Conservation (phyloP, 2,797 vertebrate species). For the Enteromius unitaeniatus region DNA sequence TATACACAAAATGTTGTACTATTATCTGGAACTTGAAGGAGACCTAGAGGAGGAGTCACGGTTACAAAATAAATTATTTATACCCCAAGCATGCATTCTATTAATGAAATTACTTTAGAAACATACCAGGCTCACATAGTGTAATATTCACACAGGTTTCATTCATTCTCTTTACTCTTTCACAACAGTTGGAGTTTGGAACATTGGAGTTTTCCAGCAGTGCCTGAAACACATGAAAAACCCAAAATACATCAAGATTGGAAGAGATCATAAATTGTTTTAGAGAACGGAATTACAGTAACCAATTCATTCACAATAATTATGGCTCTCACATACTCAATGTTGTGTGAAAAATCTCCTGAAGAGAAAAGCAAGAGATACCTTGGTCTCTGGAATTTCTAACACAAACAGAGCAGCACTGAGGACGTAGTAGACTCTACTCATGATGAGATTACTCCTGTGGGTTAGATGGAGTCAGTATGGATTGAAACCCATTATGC, state of each 20-base stretch:
- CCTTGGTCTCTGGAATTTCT: constrained; percentile 78
- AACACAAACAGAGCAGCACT: constrained; percentile 77
- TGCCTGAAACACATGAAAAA: constrained; percentile 67
- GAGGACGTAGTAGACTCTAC: constrained; percentile 55
- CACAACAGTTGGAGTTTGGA: constrained; percentile 69
- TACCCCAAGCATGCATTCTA: too few relatives aligned
- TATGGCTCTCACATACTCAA: background rate
- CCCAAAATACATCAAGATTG: constrained; percentile 15
- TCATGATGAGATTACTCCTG: constrained; percentile 53
- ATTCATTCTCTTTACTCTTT: constrained; percentile 74
- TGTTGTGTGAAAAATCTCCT: background rate
- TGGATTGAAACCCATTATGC: constrained; percentile 6
- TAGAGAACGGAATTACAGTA: background rate
- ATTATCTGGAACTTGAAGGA: constrained; percentile 84
- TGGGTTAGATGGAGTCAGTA: constrained; percentile 34
- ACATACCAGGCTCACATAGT: constrained; percentile 79
- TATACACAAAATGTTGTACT: constrained; percentile 83
- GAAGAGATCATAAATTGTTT: background rate
- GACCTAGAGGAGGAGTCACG: constrained; percentile 76
- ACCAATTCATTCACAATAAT: background rate
- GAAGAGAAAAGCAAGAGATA: constrained; percentile 56
- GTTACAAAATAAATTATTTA: background rate
- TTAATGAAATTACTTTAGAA: background rate
- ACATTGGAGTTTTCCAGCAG: constrained; percentile 71
- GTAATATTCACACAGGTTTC: constrained; percentile 78